Base-by-base conservation (phyloP, 2,797 vertebrate species). In the Onychomys torridus region DNA sequence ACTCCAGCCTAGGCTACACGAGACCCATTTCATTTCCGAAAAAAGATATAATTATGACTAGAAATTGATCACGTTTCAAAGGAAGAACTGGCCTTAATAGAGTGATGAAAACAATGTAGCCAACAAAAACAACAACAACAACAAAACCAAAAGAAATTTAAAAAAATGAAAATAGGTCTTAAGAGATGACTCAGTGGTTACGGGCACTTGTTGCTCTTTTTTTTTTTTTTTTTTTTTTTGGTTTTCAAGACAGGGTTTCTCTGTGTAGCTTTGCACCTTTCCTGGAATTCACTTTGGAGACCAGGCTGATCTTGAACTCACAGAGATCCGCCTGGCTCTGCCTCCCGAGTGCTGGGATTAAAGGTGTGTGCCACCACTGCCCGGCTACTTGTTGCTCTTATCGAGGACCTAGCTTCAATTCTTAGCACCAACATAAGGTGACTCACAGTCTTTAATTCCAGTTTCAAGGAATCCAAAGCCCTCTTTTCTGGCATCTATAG, bases 41-140 rank as follows among this genome's bases (percentile, higher is more conserved):
- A 86, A 69, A 69, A 85, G 83, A 49, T 67, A n/a, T 49, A n/a
- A 67, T 67, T 32, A 69, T 90, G 89, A 87, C 25, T 73, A 4
- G 78, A 27, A 83, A 27, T 25, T 82, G 67, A 59, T 43, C 65
- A 49, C 40, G 2, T 95, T 90, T 95, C 43, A 81, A 95, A 90
- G 46, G 43, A 92, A 85, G 34, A 95, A 84, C 1, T 81, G 29
- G 37, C 3, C 59, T 89, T 71, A 69, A 43, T 63, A 92, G 49
- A 93, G 8, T 7, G 49, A 49, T 69, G 21, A n/a, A 29, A 78
- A 55, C 59, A 65, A 2, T 5, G 55, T 76, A n/a, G n/a, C n/a
- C n/a, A n/a, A n/a, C n/a, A n/a, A n/a, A n/a, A n/a, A n/a, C n/a
- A n/a, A n/a, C n/a, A n/a, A n/a, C n/a, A n/a, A n/a, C n/a, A n/a